These are phyloP conservation scores for Polylopha cassiicola DNA, from an alignment of 2,888 invertebrate genomes.

Conservation along the genomic window DNA sequence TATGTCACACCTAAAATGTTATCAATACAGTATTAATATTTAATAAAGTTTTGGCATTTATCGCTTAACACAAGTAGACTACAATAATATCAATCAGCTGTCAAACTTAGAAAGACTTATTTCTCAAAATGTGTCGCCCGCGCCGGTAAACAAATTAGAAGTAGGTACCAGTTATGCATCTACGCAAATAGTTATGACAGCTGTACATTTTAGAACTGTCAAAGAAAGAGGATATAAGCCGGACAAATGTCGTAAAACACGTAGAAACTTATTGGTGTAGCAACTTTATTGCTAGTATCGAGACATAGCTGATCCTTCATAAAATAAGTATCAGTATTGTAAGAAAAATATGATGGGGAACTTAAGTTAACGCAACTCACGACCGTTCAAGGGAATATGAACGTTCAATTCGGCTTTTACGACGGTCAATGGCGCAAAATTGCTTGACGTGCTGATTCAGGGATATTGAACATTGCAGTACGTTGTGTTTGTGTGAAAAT, in stretches of 20 bases:
- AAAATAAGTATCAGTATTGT: conserved; percentile 70
- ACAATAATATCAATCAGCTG: too few relatives aligned
- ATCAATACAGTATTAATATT: too few relatives aligned
- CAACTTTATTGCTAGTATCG: conserved; percentile 67
- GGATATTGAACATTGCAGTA: conserved; percentile 40
- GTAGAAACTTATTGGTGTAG: conserved; percentile 63
- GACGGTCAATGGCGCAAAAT: conserved; percentile 39
- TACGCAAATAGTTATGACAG: conserved; percentile 7
- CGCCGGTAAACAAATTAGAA: too few relatives aligned
- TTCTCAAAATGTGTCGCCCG: too few relatives aligned
- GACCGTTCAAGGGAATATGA: conserved; percentile 47
- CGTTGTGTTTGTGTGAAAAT: conserved; percentile 41
- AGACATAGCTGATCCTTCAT: conserved; percentile 67
- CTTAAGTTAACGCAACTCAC: conserved; percentile 36
- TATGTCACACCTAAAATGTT: too few relatives aligned
- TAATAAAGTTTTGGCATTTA: too few relatives aligned
- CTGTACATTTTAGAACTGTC: conserved; percentile 18
- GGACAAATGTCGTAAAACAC: conserved; percentile 63
- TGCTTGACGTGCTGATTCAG: conserved; percentile 45
- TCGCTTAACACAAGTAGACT: too few relatives aligned
- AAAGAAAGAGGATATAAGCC: conserved; percentile 39
- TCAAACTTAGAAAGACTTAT: too few relatives aligned
- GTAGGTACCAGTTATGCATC: too few relatives aligned
- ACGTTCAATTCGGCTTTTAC: conserved; percentile 48
- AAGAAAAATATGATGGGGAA: conserved; percentile 53